These are phyloP conservation scores for Notechis scutatus DNA, from an alignment of 2,113 vertebrate species.

Conservation along the genomic window DNA sequence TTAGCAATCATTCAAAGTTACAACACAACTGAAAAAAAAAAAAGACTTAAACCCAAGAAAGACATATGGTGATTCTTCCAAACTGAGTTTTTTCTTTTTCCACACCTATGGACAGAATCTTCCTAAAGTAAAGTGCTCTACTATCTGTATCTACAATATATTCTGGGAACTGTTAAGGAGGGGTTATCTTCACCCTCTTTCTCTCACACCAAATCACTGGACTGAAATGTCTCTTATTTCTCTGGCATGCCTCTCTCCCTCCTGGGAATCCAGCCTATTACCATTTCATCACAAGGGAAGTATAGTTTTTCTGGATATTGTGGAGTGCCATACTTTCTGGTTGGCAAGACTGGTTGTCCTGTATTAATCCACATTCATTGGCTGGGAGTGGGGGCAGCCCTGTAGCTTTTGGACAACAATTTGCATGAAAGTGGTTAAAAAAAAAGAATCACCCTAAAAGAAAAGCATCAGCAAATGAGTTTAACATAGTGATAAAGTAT, in stretches of 20 bases:
- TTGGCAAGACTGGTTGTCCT: neutral
- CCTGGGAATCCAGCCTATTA: neutral
- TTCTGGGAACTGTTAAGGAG: neutral
- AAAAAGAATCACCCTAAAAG: neutral
- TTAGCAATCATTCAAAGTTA: neutral
- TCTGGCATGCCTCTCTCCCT: neutral
- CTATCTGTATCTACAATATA: neutral
- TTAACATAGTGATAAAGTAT: neutral
- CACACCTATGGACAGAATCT: neutral
- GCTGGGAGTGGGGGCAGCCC: neutral
- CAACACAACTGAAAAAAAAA: neutral
- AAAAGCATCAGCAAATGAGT: neutral
- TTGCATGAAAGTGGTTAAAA: neutral
- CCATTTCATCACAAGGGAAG: neutral
- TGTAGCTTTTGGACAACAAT: neutral
- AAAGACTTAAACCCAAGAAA: neutral
- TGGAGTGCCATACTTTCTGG: neutral
- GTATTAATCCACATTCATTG: neutral
- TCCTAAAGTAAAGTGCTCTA: neutral
- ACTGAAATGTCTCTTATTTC: neutral
- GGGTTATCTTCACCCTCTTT: neutral
- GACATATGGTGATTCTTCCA: neutral
- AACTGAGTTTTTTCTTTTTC: neutral
- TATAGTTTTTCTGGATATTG: neutral
- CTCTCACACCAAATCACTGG: neutral